Evolutionary conservation across 2,113 vertebrate genomes (phyloP), one percentile per base, ranked within the genome.

Genomic region (Bagarius yarrelli): DNA sequence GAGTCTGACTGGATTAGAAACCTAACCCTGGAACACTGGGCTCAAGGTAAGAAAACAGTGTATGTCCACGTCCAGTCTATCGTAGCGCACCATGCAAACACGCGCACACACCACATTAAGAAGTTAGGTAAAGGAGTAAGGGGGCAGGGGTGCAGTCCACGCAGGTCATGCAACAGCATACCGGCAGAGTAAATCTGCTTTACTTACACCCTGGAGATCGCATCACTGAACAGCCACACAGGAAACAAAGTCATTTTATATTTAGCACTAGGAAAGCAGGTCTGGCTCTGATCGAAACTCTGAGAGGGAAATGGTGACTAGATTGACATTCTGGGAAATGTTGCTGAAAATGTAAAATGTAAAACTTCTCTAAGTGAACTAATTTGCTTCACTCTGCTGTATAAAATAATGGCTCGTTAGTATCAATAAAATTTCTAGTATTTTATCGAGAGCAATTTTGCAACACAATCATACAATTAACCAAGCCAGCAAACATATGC

Each of bases 191-290:
- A 81, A 79, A 66, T 52, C 78, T 83, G 52, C 69, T 73, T 76
- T 86, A 86, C 85, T 86, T 83, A 86, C 85, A 83, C 78, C 75
- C 79, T 79, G 82, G 59, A 64, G 81, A 52, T 75, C 47, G 69
- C 79, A 83, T 70, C 85, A 83, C 79, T 83, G 85, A 47, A 83
- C 61, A 63, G 84, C 84, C 84, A 83, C 78, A 85, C 61, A 34
- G 79, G 76, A 81, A 80, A 85, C 44, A 83, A 82, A 86, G 52
- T 81, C 69, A 64, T 76, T 36, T 79, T 86, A 66, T 83, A 82
- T 81, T 60, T 8, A 52, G 55, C 13, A 19, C 27, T 78, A 52
- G 59, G 44, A 53, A 30, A 52, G 44, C 12, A 52, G 50, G 59
- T 8, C 59, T 18, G 25, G 2, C 23, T 47, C 36, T 2, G 36